Percentiles rank a stretch among this genome's conserved stretches.
phyloP scores from a whole-genome alignment of 2,797 vertebrate species.

The Spinibarbus caldwelli region DNA sequence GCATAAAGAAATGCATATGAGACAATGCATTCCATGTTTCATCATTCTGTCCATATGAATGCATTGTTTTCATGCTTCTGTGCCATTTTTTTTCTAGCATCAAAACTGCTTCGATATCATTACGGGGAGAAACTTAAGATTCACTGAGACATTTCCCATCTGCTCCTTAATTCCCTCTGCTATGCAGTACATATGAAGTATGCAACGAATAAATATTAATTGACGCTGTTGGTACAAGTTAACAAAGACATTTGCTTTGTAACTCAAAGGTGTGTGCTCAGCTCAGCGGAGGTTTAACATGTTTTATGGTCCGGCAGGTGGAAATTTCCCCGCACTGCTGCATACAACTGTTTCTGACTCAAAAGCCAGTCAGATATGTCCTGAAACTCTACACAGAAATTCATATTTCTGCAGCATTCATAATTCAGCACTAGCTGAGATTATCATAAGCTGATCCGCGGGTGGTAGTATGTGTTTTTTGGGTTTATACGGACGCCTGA shows the following conservation, averaged over 20 bases:
- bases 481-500: background rate
- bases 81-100: conserved; percentile 1
- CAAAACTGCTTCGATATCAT: background rate
- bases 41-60: background rate
- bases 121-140: background rate
- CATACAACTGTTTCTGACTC: background rate
- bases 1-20: too few relatives aligned
- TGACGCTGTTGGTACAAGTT: conserved; percentile 4
- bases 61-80: background rate
- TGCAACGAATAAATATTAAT: background rate
- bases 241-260: conserved; percentile 1
- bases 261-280: conserved; percentile 16
- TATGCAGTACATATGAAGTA: background rate
- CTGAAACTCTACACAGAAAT: background rate
- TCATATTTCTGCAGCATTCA: conserved; percentile 39
- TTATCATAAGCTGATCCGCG: conserved; percentile 33
- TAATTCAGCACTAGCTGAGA: conserved; percentile 50
- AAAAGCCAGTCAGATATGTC: conserved; percentile 1
- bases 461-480: conserved; percentile 29
- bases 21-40: background rate
- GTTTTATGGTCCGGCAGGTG: background rate
- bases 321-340: background rate
- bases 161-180: conserved; percentile 32
- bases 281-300: background rate
- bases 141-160: conserved; percentile 25